phyloP scores from a whole-genome alignment of 2,113 vertebrate species.

The Pycnonotus jocosus region DNA sequence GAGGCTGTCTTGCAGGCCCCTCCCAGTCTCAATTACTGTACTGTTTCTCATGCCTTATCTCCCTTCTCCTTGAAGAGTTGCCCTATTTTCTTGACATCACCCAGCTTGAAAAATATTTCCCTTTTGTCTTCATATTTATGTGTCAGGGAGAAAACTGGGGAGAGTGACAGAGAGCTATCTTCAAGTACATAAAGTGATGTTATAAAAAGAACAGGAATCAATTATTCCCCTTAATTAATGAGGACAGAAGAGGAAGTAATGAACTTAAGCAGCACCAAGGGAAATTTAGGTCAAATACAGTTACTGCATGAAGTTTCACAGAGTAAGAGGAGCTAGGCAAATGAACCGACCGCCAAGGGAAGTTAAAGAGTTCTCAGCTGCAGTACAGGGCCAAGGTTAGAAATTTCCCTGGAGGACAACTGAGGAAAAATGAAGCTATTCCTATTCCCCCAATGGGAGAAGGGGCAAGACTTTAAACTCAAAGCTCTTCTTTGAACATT shows the following conservation, averaged over 20 bases:
- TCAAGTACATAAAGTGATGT: neutral
- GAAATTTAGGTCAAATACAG: conserved; percentile 56
- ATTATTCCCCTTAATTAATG: conserved; percentile 58
- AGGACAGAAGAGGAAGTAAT: conserved; percentile 40
- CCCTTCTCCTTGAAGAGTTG: neutral
- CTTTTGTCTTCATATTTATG: conserved; percentile 7
- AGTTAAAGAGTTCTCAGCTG: neutral
- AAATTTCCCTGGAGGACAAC: neutral
- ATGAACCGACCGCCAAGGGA: neutral
- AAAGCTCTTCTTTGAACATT: neutral
- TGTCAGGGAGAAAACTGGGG: neutral
- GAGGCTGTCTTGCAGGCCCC: neutral
- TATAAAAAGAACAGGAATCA: conserved; percentile 54
- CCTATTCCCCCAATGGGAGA: neutral
- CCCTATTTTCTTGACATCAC: neutral
- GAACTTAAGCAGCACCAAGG: conserved; percentile 45
- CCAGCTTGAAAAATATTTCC: neutral
- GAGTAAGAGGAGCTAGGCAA: neutral
- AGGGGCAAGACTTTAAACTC: neutral
- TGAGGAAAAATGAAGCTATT: neutral
- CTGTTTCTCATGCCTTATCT: neutral
- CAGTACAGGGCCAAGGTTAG: neutral
- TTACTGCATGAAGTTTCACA: neutral
- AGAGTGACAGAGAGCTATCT: neutral
- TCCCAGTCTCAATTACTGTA: neutral